Base-by-base conservation (phyloP, 2,113 vertebrate genomes). In the Telmatochromis brachygnathus region DNA sequence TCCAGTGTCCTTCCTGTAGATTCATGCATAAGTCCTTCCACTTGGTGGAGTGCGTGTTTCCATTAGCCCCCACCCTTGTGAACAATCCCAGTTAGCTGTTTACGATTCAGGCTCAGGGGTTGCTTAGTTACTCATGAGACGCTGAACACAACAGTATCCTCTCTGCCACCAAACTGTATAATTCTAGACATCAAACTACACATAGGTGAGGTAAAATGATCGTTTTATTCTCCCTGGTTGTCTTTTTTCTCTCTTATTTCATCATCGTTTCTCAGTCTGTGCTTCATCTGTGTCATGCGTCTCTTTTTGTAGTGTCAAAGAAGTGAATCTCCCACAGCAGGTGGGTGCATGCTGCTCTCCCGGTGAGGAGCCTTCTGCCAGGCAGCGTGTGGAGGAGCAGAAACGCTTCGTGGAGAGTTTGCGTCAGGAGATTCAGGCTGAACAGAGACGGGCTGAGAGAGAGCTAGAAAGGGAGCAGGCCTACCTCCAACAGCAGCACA, bases 391-490 rank as follows among this genome's bases (percentile, higher is more conserved):
- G 81, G 94, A 95, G 88, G 94, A 90, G 84, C 97, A 97, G 93
- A 97, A 97, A 92, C 84, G 91, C 45, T 97, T 94, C 2, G 94
- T 98, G 87, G 96, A 98, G 86, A 94, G 95, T 89, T 94, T 98
- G 90, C 96, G 96, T 49, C 96, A 97, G 80, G 97, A 97, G 90
- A 98, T 98, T 80, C 94, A 96, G 87, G 91, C 86, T 79, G 97
- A 97, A 87, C 97, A 98, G 89, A 96, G 94, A 85, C 93, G 93
- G 93, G 96, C 96, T 45, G 97, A 98, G 83, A 94, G 2, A 89
- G 97, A 98, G 55, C 96, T 97, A 87, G 96, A 98, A 81, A 94
- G 95, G 37, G 97, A 97, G 85, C 97, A 97, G 93, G 95, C 96
- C 4, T 87, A 88, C 17, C 94, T 97, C 33, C 94, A 93, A 86